Conservation (phyloP, 2,113 vertebrate species). For the Lycaon pictus region DNA sequence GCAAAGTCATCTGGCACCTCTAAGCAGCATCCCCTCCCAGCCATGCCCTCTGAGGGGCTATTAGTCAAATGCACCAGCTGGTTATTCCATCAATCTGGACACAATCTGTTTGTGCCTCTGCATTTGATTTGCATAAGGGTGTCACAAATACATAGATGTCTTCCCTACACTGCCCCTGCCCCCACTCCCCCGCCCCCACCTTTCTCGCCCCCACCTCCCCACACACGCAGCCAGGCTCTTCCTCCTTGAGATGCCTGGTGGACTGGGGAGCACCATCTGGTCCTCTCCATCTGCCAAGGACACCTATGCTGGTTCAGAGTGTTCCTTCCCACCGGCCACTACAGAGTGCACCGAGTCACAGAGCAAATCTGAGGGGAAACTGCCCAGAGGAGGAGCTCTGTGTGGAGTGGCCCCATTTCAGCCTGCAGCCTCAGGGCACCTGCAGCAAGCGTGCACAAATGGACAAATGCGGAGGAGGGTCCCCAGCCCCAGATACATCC, state of each 20-base stretch:
- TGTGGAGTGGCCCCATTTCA: background rate
- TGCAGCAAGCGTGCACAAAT: background rate
- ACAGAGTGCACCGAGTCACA: background rate
- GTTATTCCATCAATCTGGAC: background rate
- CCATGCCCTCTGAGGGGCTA: background rate
- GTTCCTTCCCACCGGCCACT: slow-evolving; percentile 18
- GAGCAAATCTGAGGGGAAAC: background rate
- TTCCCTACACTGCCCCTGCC: background rate
- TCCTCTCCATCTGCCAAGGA: slow-evolving; percentile 77
- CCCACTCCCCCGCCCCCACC: background rate
- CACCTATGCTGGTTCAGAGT: slow-evolving; percentile 40
- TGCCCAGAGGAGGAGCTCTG: background rate
- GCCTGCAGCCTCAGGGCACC: background rate
- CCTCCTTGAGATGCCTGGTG: slow-evolving; percentile 61
- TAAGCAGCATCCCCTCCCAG: background rate
- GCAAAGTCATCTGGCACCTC: background rate
- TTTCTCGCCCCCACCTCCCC: too few relatives aligned
- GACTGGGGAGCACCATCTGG: slow-evolving; percentile 78
- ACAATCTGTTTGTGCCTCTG: background rate
- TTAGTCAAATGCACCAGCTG: slow-evolving; percentile 10
- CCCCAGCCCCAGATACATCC: background rate
- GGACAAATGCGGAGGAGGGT: background rate
- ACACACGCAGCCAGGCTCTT: slow-evolving; percentile 41
- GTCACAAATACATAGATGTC: background rate
- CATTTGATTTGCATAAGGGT: slow-evolving; percentile 60